Evolutionary conservation across 2,797 vertebrate species (phyloP).

Genomic region (Dermochelys coriacea): DNA sequence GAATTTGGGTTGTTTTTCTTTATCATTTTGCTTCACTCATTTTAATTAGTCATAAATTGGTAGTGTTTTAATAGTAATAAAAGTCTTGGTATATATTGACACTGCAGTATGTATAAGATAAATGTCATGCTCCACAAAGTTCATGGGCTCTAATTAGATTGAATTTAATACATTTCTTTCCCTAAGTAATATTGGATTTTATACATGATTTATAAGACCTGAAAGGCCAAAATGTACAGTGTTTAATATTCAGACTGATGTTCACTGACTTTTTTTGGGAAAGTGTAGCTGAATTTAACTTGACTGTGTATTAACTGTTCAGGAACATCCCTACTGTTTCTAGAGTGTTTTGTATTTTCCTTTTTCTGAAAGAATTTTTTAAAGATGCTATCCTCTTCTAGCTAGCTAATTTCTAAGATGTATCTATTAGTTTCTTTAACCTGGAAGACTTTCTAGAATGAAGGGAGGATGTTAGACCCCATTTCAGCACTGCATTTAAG

Average conservation of each 20-base stretch:
- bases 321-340: not conserved
- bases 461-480: rapidly evolving
- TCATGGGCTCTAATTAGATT: slow-evolving; percentile 14
- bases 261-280: not conserved
- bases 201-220: not conserved
- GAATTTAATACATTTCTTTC: not conserved
- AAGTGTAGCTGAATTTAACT: not conserved
- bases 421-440: not conserved
- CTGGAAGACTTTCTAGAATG: not conserved
- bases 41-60: slow-evolving; percentile 15
- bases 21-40: slow-evolving; percentile 1
- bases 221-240: slow-evolving; percentile 3
- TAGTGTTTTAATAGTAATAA: not conserved
- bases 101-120: not conserved
- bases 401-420: not conserved
- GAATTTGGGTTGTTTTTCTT: not conserved
- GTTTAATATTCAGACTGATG: not conserved
- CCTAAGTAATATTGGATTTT: not conserved
- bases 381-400: not conserved
- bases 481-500: not conserved
- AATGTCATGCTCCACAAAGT: slow-evolving; percentile 2
- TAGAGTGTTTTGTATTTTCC: not conserved
- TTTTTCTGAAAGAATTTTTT: not conserved
- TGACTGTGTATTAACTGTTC: not conserved
- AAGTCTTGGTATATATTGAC: not conserved